phyloP scores from a whole-genome alignment of 1,140 invertebrate genomes.

The Ladona fulva region DNA sequence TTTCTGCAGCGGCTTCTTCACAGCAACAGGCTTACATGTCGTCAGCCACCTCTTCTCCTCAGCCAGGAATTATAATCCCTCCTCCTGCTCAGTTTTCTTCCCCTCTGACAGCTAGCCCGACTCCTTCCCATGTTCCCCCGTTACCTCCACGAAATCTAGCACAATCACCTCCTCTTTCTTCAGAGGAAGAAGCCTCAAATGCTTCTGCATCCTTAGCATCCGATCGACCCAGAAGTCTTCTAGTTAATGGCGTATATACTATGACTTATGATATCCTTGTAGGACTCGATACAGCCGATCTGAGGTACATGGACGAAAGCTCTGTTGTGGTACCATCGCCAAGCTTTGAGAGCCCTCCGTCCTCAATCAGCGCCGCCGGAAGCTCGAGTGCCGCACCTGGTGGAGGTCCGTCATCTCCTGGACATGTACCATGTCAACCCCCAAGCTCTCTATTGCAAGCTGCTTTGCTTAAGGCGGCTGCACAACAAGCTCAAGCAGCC shows the following conservation, averaged over 20 bases:
- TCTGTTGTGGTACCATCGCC: slow-evolving; percentile 71
- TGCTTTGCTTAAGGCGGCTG: slow-evolving; percentile 39
- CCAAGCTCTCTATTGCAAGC: neutral
- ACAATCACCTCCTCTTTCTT: neutral
- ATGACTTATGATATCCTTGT: slow-evolving; percentile 65
- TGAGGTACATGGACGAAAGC: slow-evolving; percentile 83
- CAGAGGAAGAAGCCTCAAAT: neutral
- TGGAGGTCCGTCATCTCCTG: neutral
- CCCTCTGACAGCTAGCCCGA: neutral
- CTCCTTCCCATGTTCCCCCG: neutral
- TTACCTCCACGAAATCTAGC: neutral
- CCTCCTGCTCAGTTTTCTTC: slow-evolving; percentile 59
- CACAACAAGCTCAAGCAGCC: slow-evolving; percentile 32
- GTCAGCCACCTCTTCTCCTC: slow-evolving; percentile 18
- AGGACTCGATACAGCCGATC: slow-evolving; percentile 68
- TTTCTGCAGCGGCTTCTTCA: slow-evolving; percentile 20
- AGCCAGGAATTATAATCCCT: slow-evolving; percentile 47
- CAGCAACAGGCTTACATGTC: slow-evolving; percentile 18
- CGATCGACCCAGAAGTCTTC: slow-evolving; percentile 47
- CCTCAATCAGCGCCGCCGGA: slow-evolving; percentile 24
- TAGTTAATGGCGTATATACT: slow-evolving; percentile 39
- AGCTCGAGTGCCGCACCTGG: neutral
- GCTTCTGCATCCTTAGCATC: slow-evolving; percentile 25
- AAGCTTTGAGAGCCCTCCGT: slow-evolving; percentile 60
- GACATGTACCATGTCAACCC: neutral